Evolutionary conservation across 2,888 invertebrate species (phyloP), one percentile per base, ranked within the genome.

Genomic region (Barypeithes pellucidus): DNA sequence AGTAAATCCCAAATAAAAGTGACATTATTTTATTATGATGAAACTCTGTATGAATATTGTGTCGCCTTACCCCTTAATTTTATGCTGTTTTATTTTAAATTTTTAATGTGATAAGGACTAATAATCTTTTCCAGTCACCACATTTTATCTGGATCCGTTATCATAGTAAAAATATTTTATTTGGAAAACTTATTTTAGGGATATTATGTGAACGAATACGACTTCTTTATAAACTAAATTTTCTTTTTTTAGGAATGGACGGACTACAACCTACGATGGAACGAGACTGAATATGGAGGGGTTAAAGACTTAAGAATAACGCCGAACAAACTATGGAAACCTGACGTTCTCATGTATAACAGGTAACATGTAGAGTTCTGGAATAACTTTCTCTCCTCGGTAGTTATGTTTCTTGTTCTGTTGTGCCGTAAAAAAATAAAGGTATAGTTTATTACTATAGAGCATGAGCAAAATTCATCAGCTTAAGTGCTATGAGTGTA

Each of bases 331-430:
- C 90, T 99, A 77, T 99, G 99, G 99, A 97, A 95, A 86, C 99
- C 99, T 77, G 99, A 99, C 88, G 96, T 99, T 82, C 94, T 99
- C 79, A 96, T 99, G 95, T 99, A 99, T 89, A 99, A 99, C 93
- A 99, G 98, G 97, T 97, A 89, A 90, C 72, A 76, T 43, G 75
- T 75, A 57, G 63, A 67, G 73, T 65, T 63, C 63, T 61, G 39
- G 36, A 52, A 33, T 11, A 24, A 59, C 20, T 67, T 57, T 52
- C 8, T 54, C 33, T 50, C 36, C 24, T 43, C 16, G 16, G 16
- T 33, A 24, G 22, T 66, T 39, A 54, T 41, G 14, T 39, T 59
- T 59, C 7, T 0, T 39, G 14, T 60, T 39, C 18, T 20, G 20
- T 36, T 16, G 39, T 59, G 20, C 16, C 14, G 1, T 14, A 20